phyloP scores from a whole-genome alignment of 2,113 vertebrate species.

The Brienomyrus longianalis region DNA sequence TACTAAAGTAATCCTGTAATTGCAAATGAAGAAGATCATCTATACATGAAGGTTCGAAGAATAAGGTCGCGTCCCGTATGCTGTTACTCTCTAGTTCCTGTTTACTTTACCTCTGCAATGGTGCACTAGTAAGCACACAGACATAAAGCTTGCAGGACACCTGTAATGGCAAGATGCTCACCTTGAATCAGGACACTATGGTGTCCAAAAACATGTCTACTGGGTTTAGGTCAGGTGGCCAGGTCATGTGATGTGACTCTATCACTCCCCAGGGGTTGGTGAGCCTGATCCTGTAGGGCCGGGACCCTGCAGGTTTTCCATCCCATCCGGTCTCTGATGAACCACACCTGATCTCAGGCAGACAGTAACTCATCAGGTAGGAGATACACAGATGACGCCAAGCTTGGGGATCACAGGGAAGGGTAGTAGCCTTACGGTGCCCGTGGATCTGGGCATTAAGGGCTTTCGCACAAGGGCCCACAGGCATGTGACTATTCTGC shows the following conservation, averaged over 20 bases:
- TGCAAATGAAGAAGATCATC: background rate
- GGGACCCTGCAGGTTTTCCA: background rate
- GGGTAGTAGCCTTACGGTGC: background rate
- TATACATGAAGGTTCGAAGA: background rate
- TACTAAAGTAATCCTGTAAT: background rate
- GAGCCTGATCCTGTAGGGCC: background rate
- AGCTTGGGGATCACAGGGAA: background rate
- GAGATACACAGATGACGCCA: background rate
- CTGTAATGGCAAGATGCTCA: background rate
- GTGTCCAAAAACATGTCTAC: background rate
- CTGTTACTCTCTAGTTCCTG: background rate
- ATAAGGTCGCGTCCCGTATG: background rate
- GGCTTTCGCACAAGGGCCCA: background rate
- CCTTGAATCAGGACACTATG: background rate
- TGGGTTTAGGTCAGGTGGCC: background rate
- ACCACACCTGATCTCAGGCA: background rate
- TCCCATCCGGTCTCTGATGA: background rate
- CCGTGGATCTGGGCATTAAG: background rate
- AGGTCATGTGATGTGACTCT: too few species aligned
- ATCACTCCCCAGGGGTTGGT: background rate
- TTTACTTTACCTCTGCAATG: background rate
- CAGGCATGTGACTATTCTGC: background rate
- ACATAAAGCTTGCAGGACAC: background rate
- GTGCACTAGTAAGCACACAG: background rate
- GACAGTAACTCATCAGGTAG: background rate